phyloP scores from a whole-genome alignment of 2,888 invertebrate genomes.

The Heliconius hortense region DNA sequence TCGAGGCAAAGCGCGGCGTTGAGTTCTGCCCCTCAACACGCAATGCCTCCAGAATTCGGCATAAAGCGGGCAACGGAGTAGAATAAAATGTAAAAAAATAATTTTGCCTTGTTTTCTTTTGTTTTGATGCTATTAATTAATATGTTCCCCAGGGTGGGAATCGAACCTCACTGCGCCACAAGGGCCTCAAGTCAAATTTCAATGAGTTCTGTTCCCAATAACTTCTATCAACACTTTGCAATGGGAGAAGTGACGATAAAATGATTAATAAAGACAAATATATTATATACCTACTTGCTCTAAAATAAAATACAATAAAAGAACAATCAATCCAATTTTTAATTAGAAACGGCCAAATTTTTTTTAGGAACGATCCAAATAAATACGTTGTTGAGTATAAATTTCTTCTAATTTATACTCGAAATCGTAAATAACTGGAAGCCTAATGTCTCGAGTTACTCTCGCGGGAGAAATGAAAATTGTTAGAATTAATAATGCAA shows the following conservation, averaged over 20 bases:
- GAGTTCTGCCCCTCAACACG: too few relatives aligned
- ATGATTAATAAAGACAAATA: not conserved
- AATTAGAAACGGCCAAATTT: not conserved
- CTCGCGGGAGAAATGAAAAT: constrained; percentile 45
- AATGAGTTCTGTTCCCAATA: not conserved
- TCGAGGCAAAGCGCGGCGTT: too few relatives aligned
- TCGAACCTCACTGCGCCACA: not conserved
- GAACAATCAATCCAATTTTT: not conserved
- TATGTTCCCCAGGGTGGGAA: too few relatives aligned
- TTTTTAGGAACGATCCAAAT: not conserved
- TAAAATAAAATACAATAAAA: constrained; percentile 1
- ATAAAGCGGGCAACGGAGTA: too few relatives aligned
- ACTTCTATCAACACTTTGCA: not conserved
- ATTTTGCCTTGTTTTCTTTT: too few relatives aligned
- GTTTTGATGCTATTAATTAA: too few relatives aligned
- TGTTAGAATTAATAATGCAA: constrained; percentile 45
- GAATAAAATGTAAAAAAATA: too few relatives aligned
- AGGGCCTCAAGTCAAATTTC: not conserved
- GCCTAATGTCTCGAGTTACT: constrained; percentile 44
- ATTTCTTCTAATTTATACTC: constrained; percentile 37
- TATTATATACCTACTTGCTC: not conserved
- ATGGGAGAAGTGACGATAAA: not conserved
- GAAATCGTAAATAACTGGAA: constrained; percentile 40
- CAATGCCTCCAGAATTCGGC: too few relatives aligned
- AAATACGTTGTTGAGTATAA: constrained; percentile 21